phyloP scores from a whole-genome alignment of 2,113 vertebrate genomes.

The Artemisiospiza belli region DNA sequence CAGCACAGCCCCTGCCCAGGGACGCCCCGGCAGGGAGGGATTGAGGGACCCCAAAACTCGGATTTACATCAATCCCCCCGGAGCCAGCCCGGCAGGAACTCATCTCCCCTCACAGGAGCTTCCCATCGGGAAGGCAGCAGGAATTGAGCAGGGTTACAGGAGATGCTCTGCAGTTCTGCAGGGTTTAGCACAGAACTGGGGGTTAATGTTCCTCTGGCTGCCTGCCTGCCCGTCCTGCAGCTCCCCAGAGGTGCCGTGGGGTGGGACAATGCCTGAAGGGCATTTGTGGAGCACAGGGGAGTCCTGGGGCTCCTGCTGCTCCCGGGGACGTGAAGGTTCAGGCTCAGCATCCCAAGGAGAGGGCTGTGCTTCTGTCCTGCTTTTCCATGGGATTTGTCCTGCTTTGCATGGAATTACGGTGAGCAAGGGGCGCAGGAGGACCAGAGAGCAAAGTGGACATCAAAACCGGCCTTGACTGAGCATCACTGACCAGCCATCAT shows the following conservation, averaged over 20 bases:
- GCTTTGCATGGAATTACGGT: accelerated
- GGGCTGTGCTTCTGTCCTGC: neutral
- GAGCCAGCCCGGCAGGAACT: neutral
- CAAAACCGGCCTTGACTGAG: accelerated
- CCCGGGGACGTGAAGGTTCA: neutral
- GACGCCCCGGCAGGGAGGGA: accelerated
- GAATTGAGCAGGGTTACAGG: neutral
- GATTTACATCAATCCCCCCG: neutral
- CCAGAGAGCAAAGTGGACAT: neutral
- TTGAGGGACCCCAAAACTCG: accelerated
- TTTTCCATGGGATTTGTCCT: neutral
- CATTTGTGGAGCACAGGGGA: neutral
- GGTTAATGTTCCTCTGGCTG: neutral
- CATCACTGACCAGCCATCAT: accelerated
- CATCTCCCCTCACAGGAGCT: neutral
- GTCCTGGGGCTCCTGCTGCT: accelerated
- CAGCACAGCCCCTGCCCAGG: neutral
- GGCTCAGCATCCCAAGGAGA: accelerated
- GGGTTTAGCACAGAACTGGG: accelerated
- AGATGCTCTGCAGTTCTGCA: neutral
- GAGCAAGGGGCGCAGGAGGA: neutral
- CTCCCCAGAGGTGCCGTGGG: accelerated
- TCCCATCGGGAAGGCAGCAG: neutral
- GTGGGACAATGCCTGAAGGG: neutral
- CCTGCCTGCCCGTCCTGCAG: neutral